Conservation (phyloP, 2,888 invertebrate species). For the Philereme transversata region DNA sequence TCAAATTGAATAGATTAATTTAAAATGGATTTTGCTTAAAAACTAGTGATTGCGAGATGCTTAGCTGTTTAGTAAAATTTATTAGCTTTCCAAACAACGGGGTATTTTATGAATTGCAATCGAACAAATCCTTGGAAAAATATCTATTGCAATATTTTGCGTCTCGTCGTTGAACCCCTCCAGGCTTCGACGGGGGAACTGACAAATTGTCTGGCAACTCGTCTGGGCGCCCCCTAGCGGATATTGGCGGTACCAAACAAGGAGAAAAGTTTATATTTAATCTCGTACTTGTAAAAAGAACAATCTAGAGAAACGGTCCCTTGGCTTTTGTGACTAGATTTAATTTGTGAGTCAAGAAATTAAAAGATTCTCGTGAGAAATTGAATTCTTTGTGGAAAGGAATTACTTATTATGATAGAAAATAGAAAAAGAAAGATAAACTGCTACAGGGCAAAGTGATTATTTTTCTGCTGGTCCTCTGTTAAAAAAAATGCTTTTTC, state of each 20-base stretch:
- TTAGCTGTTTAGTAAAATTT: too few species aligned
- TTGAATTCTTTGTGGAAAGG: constrained; percentile 30
- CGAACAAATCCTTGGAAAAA: too few species aligned
- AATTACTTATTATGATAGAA: constrained; percentile 29
- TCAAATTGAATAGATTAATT: too few species aligned
- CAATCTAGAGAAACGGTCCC: constrained; percentile 50
- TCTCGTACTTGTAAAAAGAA: constrained; percentile 56
- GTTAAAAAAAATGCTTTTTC: background rate
- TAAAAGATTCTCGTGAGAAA: constrained; percentile 35
- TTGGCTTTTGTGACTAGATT: constrained; percentile 43
- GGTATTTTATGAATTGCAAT: too few species aligned
- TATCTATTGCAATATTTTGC: constrained; percentile 2
- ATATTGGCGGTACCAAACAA: constrained; percentile 31
- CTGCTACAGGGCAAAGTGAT: constrained; percentile 7
- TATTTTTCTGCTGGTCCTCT: constrained; percentile 7
- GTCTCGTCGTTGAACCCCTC: constrained; percentile 14
- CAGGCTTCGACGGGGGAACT: constrained; percentile 21
- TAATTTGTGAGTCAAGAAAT: constrained; percentile 44
- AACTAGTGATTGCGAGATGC: too few species aligned
- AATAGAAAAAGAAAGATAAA: constrained; percentile 10
- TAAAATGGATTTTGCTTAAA: too few species aligned
- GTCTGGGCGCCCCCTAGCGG: constrained; percentile 31
- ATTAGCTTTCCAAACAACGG: too few species aligned
- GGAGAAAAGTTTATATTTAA: constrained; percentile 65
- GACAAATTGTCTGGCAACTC: constrained; percentile 36